phyloP scores from a whole-genome alignment of 2,797 vertebrate genomes.

The Novumbra hubbsi region DNA sequence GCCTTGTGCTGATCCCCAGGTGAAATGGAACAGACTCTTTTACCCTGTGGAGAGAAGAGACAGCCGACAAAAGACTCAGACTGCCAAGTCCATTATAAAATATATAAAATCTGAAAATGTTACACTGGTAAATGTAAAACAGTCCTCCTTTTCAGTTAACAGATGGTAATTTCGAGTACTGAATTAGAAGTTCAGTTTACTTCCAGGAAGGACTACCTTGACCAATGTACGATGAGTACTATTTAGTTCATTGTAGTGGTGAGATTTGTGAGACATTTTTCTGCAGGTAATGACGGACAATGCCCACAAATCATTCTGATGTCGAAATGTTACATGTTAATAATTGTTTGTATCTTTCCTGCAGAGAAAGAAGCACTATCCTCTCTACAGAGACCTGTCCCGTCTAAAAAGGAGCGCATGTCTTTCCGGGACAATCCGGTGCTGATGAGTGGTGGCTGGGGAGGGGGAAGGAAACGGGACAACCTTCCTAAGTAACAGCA shows the following conservation, averaged over 20 bases:
- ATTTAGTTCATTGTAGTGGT: background rate
- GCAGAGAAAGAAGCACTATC: slow-evolving; percentile 69
- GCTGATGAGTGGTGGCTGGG: slow-evolving; percentile 87
- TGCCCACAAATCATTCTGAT: background rate
- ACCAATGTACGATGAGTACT: too few relatives aligned
- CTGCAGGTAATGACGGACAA: background rate
- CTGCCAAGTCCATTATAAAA: too few relatives aligned
- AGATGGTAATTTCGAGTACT: too few relatives aligned
- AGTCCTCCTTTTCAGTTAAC: too few relatives aligned
- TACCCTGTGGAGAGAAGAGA: background rate
- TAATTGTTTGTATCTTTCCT: slow-evolving; percentile 38
- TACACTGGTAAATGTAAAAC: too few relatives aligned
- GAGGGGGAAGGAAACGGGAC: slow-evolving; percentile 84
- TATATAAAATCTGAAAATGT: too few relatives aligned
- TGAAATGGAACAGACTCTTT: slow-evolving; percentile 35
- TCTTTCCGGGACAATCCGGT: slow-evolving; percentile 85
- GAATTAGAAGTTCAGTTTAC: too few relatives aligned
- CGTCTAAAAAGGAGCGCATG: slow-evolving; percentile 79
- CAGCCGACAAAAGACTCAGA: too few relatives aligned
- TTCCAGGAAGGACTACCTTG: too few relatives aligned
- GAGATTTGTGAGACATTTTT: background rate
- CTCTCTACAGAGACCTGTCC: slow-evolving; percentile 66
- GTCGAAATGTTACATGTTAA: background rate
- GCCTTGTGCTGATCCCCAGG: slow-evolving; percentile 78
- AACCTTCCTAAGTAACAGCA: slow-evolving; percentile 68